These are phyloP conservation scores for Ephydatia muelleri DNA, from an alignment of 37 sponge, comb jelly and placozoan genomes.

Conservation along the genomic window DNA sequence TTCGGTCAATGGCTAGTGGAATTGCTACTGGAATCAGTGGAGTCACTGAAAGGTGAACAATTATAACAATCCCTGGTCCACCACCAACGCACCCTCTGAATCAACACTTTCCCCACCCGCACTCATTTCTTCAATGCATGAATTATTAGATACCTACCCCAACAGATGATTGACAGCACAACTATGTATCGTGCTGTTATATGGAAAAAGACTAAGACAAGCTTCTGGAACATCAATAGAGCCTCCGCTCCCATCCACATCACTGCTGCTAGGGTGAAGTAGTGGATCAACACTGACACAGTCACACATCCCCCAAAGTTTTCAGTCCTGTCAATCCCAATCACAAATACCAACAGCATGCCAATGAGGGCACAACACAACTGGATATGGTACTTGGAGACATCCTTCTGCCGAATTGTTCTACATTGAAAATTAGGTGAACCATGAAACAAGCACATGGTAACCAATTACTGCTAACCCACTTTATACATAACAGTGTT, in stretches of 20 bases:
- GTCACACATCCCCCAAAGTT: conserved; percentile 34
- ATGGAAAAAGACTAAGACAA: conserved; percentile 38
- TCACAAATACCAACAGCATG: conserved; percentile 45
- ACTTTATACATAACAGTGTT: conserved; percentile 21
- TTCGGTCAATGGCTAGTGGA: neutral
- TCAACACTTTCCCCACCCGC: no score
- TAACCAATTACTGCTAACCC: neutral
- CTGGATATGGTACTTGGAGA: conserved; percentile 34
- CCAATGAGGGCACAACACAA: conserved; percentile 33
- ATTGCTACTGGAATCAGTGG: conserved; percentile 18
- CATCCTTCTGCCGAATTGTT: conserved; percentile 12
- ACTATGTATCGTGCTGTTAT: conserved; percentile 19
- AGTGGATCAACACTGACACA: conserved; percentile 46
- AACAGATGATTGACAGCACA: conserved; percentile 29
- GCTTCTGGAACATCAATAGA: conserved; percentile 34
- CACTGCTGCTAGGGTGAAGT: conserved; percentile 31
- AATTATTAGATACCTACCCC: conserved; percentile 21
- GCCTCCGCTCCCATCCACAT: conserved; percentile 46
- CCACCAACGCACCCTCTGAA: no score
- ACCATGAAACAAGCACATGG: neutral
- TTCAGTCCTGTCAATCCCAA: conserved; percentile 16
- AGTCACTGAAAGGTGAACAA: conserved; percentile 1
- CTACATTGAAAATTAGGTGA: conserved; percentile 13
- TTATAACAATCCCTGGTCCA: no score
- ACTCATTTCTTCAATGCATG: no score